A percentile compares a stretch with the other conserved stretches of the same genome.
These are phyloP conservation scores for Protonibea diacanthus DNA, from an alignment of 2,797 vertebrate genomes.

Conservation along the genomic window DNA sequence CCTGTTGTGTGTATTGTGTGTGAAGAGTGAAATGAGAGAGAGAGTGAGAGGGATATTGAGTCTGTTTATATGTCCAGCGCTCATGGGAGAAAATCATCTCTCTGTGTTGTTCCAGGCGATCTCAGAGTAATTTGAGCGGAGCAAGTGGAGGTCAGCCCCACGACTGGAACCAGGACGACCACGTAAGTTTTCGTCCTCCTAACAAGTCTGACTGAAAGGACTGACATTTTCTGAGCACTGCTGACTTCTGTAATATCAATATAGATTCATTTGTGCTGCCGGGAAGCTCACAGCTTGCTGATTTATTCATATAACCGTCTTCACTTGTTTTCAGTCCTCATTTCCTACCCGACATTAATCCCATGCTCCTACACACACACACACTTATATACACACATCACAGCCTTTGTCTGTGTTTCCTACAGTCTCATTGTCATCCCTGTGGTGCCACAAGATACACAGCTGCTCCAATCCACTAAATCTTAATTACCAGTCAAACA, in stretches of 20 bases:
- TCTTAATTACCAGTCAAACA: conserved; percentile 74
- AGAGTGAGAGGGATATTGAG: not conserved
- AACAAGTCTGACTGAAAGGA: conserved; percentile 37
- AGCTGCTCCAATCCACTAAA: conserved; percentile 63
- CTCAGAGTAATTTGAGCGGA: conserved; percentile 88
- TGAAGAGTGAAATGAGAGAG: not conserved
- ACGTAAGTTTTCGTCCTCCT: conserved; percentile 84
- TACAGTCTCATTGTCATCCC: conserved; percentile 21
- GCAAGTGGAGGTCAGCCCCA: conserved; percentile 88
- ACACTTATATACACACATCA: conserved; percentile 3
- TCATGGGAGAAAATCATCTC: conserved; percentile 24
- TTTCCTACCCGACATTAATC: not conserved
- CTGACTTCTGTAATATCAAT: conserved; percentile 38
- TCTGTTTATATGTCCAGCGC: conserved; percentile 7
- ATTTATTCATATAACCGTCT: conserved; percentile 48
- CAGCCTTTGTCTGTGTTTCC: conserved; percentile 41
- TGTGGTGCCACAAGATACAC: conserved; percentile 46
- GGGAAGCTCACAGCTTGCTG: conserved; percentile 39
- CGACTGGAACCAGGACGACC: conserved; percentile 92
- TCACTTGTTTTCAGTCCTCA: conserved; percentile 30
- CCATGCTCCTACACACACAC: conserved; percentile 1
- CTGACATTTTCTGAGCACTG: conserved; percentile 54
- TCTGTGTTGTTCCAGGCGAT: conserved; percentile 83
- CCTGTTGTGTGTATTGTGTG: conserved; percentile 20
- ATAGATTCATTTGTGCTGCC: conserved; percentile 39